phyloP scores from a whole-genome alignment of 2,113 vertebrate species.

The Megatriorchis doriae region DNA sequence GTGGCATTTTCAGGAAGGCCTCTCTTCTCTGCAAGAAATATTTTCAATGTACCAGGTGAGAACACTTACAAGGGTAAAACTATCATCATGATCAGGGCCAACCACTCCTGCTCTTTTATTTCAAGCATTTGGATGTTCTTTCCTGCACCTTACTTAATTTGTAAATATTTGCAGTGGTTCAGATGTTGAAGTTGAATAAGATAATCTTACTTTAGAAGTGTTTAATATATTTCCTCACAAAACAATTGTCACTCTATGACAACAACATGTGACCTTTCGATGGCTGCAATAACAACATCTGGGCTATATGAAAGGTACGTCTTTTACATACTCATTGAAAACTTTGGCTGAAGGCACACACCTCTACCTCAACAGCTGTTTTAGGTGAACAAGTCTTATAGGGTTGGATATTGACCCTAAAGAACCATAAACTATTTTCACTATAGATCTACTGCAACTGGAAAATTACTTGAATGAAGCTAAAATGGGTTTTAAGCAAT shows the following conservation, averaged over 20 bases:
- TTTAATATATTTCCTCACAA: neutral
- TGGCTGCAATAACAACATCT: neutral
- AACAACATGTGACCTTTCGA: neutral
- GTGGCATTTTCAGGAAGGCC: neutral
- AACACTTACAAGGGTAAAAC: neutral
- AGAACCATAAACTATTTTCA: neutral
- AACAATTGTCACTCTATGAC: neutral
- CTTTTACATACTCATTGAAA: neutral
- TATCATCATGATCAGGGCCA: neutral
- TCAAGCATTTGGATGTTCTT: neutral
- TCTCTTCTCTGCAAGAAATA: neutral
- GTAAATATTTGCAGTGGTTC: conserved; percentile 22
- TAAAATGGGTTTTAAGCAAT: neutral
- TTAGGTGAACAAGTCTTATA: neutral
- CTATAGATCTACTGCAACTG: neutral
- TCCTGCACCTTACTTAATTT: neutral
- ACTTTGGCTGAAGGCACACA: neutral
- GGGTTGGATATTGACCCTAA: neutral
- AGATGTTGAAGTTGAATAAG: neutral
- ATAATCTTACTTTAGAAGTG: neutral
- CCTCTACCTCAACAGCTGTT: neutral
- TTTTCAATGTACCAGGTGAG: neutral
- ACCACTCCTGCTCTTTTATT: neutral
- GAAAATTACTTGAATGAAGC: neutral
- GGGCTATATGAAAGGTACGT: neutral